phyloP scores from a whole-genome alignment of 2,888 invertebrate genomes.

The Mythimna loreyi region DNA sequence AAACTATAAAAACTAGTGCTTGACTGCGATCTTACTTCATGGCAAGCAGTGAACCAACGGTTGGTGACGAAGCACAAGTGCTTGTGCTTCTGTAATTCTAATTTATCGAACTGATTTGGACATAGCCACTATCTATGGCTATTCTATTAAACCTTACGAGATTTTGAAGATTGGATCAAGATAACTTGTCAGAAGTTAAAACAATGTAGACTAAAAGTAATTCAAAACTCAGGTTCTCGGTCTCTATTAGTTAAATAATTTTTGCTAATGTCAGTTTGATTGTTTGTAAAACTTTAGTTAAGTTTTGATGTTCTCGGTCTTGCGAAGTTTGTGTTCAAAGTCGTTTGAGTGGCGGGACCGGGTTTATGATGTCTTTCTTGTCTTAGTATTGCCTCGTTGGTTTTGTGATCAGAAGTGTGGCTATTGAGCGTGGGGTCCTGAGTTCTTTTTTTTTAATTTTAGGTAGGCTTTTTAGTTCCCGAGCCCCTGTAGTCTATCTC shows the following conservation, averaged over 20 bases:
- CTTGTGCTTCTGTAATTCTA: background rate
- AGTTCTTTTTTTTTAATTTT: no score
- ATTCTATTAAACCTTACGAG: background rate
- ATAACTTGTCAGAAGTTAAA: background rate
- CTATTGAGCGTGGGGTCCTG: no score
- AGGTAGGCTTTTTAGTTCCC: no score
- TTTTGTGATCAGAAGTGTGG: no score
- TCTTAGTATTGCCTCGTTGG: no score
- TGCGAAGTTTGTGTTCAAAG: constrained; percentile 18
- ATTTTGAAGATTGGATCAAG: background rate
- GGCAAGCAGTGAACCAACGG: no score
- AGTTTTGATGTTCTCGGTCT: constrained; percentile 33
- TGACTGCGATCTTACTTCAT: no score
- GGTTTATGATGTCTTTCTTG: no score
- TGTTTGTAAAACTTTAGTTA: constrained; percentile 21
- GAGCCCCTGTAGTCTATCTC: no score
- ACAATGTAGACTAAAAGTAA: constrained; percentile 19
- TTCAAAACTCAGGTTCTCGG: constrained; percentile 16
- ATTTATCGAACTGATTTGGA: background rate
- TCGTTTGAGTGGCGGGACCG: constrained; percentile 1
- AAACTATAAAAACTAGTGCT: no score
- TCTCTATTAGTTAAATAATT: constrained; percentile 9
- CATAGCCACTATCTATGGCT: background rate
- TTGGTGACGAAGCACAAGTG: no score
- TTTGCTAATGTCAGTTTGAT: constrained; percentile 36